Base-by-base conservation (phyloP, 2,888 invertebrate species). In the Xylota sylvarum region DNA sequence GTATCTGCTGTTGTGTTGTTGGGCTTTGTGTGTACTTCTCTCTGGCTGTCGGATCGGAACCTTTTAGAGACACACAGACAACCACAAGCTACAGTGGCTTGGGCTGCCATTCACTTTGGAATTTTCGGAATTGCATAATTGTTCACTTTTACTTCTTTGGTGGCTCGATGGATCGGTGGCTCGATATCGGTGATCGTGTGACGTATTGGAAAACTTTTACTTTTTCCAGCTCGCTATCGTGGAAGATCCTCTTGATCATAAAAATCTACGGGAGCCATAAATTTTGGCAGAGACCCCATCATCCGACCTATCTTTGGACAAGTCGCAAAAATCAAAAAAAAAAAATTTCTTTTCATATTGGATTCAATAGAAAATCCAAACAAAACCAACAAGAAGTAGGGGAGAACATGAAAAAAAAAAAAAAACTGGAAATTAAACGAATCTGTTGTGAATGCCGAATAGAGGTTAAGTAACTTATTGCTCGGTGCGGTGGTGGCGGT, bases 81-180 rank as follows among this genome's bases (percentile, higher is more conserved):
- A 27, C 64, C 23, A n/a, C n/a, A 14, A 32, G 40, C 56, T 19
- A 46, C 64, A 74, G 35, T 50, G 60, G 30, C 30, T 56, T 40
- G 10, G 43, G 30, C 19, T 62, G 52, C 79, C 73, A 73, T 80
- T 80, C 80, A 80, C 80, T 80, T 80, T 80, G 80, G 67, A 73
- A 80, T 80, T 80, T 80, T 73, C 80, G 32, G 72, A 80, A 73
- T 80, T 80, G 73, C 80, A 80, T 80, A 73, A 80, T 48, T 46
- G 23, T 50, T 67, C 52, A 73, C 73, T 73, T 73, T 73, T 80
- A 73, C 73, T 80, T 73, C 80, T 73, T 50, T 43, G 55, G 23
- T 40, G 67, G 65, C 10, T 37, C 10, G 37, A 10, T 37, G 37
- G 37, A 37, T 37, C 9, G 9, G 2, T 30, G 58, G 37, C 27